These are phyloP conservation scores for Troilus luridus DNA, from an alignment of 2,888 invertebrate species.

Conservation along the genomic window DNA sequence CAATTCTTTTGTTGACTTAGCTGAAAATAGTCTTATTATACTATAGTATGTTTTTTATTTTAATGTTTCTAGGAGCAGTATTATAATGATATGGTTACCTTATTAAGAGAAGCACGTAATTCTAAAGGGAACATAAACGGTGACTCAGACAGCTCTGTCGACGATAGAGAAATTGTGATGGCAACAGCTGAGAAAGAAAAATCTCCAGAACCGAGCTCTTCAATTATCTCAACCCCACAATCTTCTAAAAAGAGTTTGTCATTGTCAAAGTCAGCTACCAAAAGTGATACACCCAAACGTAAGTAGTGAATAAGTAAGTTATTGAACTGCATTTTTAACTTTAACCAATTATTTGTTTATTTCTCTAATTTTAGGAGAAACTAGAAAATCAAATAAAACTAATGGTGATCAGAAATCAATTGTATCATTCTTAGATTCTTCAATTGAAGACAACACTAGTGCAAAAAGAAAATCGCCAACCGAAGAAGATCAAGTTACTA, in stretches of 20 bases:
- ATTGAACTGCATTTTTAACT: background rate
- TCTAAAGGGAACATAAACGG: background rate
- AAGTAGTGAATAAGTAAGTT: background rate
- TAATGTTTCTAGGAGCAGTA: conserved; percentile 64
- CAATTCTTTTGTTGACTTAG: background rate
- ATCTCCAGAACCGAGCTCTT: conserved; percentile 3
- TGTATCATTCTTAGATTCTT: conserved; percentile 32
- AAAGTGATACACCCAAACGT: conserved; percentile 39
- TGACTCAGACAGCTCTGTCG: conserved; percentile 56
- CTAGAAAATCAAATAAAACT: background rate
- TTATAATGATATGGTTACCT: conserved; percentile 62
- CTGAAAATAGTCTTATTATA: background rate
- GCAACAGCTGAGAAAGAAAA: background rate
- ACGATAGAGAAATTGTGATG: conserved; percentile 53
- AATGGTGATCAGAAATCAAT: background rate
- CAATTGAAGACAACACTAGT: background rate
- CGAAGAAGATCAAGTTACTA: conserved; percentile 22
- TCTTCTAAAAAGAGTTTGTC: conserved; percentile 43
- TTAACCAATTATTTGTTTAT: conserved; percentile 11
- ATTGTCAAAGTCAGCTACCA: background rate
- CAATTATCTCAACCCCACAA: conserved; percentile 46
- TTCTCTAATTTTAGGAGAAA: conserved; percentile 11
- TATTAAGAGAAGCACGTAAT: conserved; percentile 56
- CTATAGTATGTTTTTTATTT: background rate
- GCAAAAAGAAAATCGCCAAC: conserved; percentile 48